Conservation (phyloP, 2,888 invertebrate genomes). For the Andrena bicolor region DNA sequence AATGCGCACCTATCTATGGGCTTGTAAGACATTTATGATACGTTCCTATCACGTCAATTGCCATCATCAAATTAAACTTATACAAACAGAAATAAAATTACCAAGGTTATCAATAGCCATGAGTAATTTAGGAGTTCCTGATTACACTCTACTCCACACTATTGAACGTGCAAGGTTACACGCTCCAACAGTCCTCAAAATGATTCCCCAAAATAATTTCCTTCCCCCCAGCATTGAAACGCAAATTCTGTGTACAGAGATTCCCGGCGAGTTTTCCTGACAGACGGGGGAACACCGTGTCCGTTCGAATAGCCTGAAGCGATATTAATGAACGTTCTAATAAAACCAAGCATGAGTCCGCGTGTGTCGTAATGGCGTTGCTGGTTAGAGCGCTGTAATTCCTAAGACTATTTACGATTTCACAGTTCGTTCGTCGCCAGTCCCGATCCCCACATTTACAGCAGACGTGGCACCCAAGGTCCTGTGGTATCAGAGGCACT, state of each 20-base stretch:
- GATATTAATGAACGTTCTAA: conserved; percentile 37
- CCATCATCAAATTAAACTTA: too few species aligned
- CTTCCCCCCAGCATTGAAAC: neutral
- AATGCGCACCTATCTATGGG: too few species aligned
- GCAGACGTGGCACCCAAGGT: neutral
- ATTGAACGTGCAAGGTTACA: neutral
- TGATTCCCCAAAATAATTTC: conserved; percentile 12
- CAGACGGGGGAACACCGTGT: neutral
- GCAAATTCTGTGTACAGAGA: neutral
- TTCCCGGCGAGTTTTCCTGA: neutral
- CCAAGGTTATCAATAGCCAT: neutral
- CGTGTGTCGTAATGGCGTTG: neutral
- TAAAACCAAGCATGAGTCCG: conserved; percentile 15
- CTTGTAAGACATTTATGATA: too few species aligned
- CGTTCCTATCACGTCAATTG: too few species aligned
- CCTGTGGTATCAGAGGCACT: neutral
- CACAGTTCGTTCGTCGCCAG: conserved; percentile 21
- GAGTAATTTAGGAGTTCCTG: neutral
- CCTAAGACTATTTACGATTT: conserved; percentile 42
- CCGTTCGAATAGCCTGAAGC: conserved; percentile 17
- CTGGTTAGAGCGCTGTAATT: conserved; percentile 20
- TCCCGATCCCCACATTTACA: conserved; percentile 9
- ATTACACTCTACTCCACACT: too few species aligned
- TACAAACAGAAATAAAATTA: too few species aligned
- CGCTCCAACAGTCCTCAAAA: neutral